Percentiles rank a stretch among this genome's conserved stretches.
Conservation (phyloP, 2,888 invertebrate species). For the Sminthurides aquaticus region DNA sequence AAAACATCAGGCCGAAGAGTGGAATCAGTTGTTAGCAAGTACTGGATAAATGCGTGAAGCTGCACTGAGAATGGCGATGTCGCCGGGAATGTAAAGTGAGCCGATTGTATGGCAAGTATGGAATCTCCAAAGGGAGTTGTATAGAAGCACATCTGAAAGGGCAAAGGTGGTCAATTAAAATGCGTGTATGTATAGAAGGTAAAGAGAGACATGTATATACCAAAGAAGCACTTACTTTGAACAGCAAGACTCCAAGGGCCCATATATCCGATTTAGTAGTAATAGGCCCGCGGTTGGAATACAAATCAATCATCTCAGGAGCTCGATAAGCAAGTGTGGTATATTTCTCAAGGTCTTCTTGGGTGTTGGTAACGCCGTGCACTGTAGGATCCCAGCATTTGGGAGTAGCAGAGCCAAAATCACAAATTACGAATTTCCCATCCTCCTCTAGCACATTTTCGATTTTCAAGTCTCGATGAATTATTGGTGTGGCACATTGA, state of each 20-base stretch:
- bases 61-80: conserved; percentile 64
- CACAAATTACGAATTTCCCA: conserved; percentile 78
- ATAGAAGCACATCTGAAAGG: conserved; percentile 73
- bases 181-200: too few relatives aligned
- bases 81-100: conserved; percentile 76
- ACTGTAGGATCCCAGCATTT: conserved; percentile 61
- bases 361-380: conserved; percentile 62
- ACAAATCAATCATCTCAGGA: conserved; percentile 87
- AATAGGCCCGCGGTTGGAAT: conserved; percentile 57
- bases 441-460: conserved; percentile 39
- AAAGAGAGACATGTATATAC: too few relatives aligned
- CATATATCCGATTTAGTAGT: conserved; percentile 83
- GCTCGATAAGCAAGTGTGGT: conserved; percentile 83
- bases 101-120: conserved; percentile 84
- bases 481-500: conserved; percentile 85
- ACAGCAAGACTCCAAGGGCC: conserved; percentile 49
- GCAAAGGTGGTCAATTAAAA: neutral
- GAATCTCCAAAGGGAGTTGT: conserved; percentile 84
- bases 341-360: conserved; percentile 77
- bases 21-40: conserved; percentile 75
- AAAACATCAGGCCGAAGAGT: conserved; percentile 78
- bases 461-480: conserved; percentile 66
- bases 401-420: conserved; percentile 89
- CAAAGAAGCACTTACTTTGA: conserved; percentile 35
- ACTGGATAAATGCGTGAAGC: conserved; percentile 69